Base-by-base conservation (phyloP, 2,888 invertebrate genomes). In the Sympetrum striolatum region DNA sequence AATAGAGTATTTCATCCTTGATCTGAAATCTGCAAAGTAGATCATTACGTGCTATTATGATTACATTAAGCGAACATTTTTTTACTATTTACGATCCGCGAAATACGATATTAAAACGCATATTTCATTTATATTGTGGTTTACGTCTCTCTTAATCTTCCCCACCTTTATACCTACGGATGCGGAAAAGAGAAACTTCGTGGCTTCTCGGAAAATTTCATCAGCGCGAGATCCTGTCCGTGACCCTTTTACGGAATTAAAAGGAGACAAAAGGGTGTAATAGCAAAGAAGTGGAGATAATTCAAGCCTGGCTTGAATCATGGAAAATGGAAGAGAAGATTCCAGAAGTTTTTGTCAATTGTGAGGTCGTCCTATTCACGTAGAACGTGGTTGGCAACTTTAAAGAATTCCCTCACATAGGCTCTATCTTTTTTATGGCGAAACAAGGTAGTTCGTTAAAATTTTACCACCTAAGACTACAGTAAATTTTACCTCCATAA, bases 181-280 rank as follows among this genome's bases (percentile, higher is more conserved):
- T 22, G 37, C n/a, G 86, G 86, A 31, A 22, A 60, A 58, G 31
- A 53, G 31, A 48, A 25, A 25, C 14, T 37, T n/a, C 18, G 31
- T 58, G 58, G 82, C 37, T 31, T 37, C 60, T n/a, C 60, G 60
- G 37, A 39, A 82, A 82, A 82, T 82, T 82, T 82, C 58, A 58
- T 22, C 18, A 82, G 53, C 31, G 25, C 58, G 35, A 82, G 53
- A 82, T 82, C 15, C 31, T 22, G 82, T 58, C 53, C 58, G 31
- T 82, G 82, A 58, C 82, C 82, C 53, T 82, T 82, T 58, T 82
- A 53, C 22, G 10, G 53, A 31, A 31, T 58, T 8, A 58, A 58
- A 81, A 25, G 44, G 44, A 48, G 18, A 81, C n/a, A n/a, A 82
- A 53, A 86, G 86, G 39, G 86, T 58, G 58, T 86, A 86, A 86